A percentile compares a stretch with the other conserved stretches of the same genome.
Conservation (phyloP, 2,797 vertebrate genomes). For the Dallia pectoralis region DNA sequence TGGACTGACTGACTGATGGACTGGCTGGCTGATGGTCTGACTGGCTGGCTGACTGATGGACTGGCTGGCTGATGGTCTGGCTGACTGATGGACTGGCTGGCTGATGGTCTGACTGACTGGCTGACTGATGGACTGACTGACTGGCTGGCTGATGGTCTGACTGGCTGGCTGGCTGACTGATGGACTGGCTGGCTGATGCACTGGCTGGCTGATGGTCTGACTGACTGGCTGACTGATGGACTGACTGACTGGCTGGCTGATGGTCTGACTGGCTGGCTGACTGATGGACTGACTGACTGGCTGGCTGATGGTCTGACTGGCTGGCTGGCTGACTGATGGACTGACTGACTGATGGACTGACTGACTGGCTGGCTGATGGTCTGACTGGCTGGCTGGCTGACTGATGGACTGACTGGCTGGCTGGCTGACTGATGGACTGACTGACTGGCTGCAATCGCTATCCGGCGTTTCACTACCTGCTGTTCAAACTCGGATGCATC, state of each 20-base stretch:
- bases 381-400: neutral
- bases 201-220: too few species aligned
- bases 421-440: neutral
- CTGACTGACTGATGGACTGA: neutral
- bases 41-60: too few species aligned
- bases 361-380: accelerated
- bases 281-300: too few species aligned
- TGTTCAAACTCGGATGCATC: neutral
- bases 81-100: neutral
- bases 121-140: neutral
- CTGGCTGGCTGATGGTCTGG: neutral
- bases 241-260: too few species aligned
- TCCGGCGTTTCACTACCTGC: neutral
- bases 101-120: too few species aligned
- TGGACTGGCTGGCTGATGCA: neutral
- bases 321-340: neutral
- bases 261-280: neutral
- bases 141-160: neutral
- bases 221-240: too few species aligned
- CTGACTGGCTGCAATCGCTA: neutral
- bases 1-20: neutral
- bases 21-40: too few species aligned
- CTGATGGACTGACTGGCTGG: neutral
- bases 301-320: too few species aligned
- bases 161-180: neutral